These are phyloP conservation scores for Gobio gobio DNA, from an alignment of 2,113 vertebrate species.

Conservation along the genomic window DNA sequence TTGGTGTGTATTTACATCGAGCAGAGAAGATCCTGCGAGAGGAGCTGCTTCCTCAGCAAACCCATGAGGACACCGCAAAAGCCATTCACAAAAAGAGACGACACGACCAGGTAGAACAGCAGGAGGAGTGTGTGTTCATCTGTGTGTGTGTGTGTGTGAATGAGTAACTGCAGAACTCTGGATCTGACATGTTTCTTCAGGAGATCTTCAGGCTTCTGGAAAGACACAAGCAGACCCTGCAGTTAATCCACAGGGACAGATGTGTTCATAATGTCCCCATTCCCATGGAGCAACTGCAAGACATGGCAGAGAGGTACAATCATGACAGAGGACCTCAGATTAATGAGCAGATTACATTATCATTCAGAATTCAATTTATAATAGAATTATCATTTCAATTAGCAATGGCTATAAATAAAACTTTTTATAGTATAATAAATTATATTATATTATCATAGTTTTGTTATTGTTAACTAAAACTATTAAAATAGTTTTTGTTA, in stretches of 20 bases:
- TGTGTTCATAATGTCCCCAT: constrained; percentile 90
- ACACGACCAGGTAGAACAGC: constrained; percentile 84
- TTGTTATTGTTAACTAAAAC: no score
- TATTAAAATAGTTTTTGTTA: no score
- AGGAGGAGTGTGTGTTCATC: not conserved
- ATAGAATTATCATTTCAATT: not conserved
- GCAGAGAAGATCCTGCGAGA: constrained; percentile 90
- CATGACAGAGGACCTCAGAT: not conserved
- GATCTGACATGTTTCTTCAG: constrained; percentile 66
- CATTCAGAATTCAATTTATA: not conserved
- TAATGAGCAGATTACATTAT: not conserved
- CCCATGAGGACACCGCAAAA: constrained; percentile 91
- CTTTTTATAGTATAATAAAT: not conserved
- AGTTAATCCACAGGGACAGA: constrained; percentile 88
- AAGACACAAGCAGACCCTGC: constrained; percentile 88
- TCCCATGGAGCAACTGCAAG: constrained; percentile 93
- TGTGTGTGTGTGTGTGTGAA: not conserved
- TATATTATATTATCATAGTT: not conserved
- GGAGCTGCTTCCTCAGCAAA: constrained; percentile 86
- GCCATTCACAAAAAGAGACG: constrained; percentile 87
- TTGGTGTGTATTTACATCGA: constrained; percentile 91
- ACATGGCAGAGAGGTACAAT: constrained; percentile 91
- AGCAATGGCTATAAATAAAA: not conserved
- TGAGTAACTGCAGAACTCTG: not conserved
- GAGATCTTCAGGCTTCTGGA: constrained; percentile 91